phyloP scores from a whole-genome alignment of 2,888 invertebrate genomes.

The Cheilosia vulpina region DNA sequence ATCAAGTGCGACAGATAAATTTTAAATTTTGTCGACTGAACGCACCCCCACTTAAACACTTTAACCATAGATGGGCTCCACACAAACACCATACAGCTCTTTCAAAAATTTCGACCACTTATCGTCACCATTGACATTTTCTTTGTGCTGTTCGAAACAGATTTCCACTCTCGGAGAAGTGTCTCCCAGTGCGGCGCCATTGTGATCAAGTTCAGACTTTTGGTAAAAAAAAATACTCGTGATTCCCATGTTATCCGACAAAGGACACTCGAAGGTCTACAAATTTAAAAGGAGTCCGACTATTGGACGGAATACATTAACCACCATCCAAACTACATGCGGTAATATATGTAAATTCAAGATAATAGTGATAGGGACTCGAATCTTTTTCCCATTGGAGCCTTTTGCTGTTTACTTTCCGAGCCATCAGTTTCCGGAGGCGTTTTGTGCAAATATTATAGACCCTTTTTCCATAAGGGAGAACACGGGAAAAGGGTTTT shows the following conservation, averaged over 20 bases:
- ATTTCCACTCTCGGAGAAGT: neutral
- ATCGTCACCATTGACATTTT: neutral
- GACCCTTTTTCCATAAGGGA: neutral
- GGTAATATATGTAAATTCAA: neutral
- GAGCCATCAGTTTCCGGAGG: neutral
- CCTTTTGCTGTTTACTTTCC: neutral
- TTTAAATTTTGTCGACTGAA: no score
- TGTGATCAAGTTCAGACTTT: neutral
- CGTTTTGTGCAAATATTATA: neutral
- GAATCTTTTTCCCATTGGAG: neutral
- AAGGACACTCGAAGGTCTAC: neutral
- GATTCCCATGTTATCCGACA: neutral
- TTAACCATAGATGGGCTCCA: neutral
- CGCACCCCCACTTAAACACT: no score
- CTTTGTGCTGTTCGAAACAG: conserved; percentile 1
- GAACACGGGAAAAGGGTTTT: neutral
- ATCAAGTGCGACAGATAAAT: no score
- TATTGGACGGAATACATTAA: neutral
- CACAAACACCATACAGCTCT: neutral
- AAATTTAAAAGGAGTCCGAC: neutral
- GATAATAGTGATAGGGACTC: neutral
- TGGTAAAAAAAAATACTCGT: neutral
- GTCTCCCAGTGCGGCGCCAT: no score
- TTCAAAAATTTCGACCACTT: neutral
- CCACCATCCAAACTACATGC: neutral